Evolutionary conservation across 2,113 vertebrate genomes (phyloP).

Genomic region (Silurus meridionalis): DNA sequence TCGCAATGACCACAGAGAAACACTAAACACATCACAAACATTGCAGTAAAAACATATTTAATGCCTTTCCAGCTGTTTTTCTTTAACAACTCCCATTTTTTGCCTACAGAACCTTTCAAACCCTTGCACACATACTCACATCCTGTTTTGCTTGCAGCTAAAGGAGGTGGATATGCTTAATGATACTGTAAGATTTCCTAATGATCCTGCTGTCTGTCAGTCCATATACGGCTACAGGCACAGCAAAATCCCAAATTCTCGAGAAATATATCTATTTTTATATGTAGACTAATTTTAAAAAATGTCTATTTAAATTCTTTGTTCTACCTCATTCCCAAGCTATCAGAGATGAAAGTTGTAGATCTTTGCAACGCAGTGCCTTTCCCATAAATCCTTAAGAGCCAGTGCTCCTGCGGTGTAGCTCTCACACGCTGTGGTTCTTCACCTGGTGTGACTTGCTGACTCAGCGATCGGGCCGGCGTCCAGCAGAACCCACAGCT

Average conservation of each 20-base stretch:
- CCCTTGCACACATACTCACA: neutral
- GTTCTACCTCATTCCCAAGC: neutral
- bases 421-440: slow-evolving; percentile 24
- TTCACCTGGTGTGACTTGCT: slow-evolving; percentile 49
- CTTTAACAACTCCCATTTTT: neutral
- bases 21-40: neutral
- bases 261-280: neutral
- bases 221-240: neutral
- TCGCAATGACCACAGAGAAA: neutral
- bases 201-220: neutral
- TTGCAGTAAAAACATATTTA: neutral
- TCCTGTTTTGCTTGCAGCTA: slow-evolving; percentile 9
- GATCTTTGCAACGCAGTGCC: neutral
- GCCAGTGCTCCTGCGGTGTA: neutral
- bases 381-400: slow-evolving; percentile 25
- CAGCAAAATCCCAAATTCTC: neutral
- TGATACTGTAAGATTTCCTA: neutral
- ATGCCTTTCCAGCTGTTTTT: neutral
- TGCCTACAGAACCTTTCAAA: neutral
- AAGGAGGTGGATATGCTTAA: neutral
- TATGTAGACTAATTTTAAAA: neutral
- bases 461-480: slow-evolving; percentile 36
- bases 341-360: neutral
- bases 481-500: slow-evolving; percentile 35
- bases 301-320: neutral